Base-by-base conservation (phyloP, 35 echinoderm and acorn worm species). In the Hemicentrotus pulcherrimus region DNA sequence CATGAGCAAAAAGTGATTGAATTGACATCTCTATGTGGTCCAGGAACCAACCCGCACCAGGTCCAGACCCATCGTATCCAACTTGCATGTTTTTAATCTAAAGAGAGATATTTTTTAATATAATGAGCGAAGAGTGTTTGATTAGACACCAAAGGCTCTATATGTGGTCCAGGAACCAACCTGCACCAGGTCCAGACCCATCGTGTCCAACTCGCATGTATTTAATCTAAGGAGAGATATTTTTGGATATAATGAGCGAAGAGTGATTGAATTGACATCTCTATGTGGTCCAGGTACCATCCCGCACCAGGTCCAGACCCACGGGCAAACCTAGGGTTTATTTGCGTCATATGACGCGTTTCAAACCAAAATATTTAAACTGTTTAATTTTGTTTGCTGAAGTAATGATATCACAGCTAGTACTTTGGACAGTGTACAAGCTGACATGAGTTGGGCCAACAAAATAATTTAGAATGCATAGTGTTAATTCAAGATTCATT, bases 11-110 rank as follows among this genome's bases (percentile, higher is more conserved):
- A 15, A 4, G 60, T 65, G 13, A 65, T 65, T 65, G 5, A 5
- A 70, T 70, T 70, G 1, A 70, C 16, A 11, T 18, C 46, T 99
- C 98, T 0, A 99, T 52, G 11, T 91, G 95, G 92, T 99, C 98
- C 18, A 99, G 85, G 94, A 98, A 99, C 98, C 97, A 99, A 16
- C 98, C 98, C 0, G 98, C 98, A 1, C 98, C 98, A n/a, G 97
- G 97, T 14, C 97, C 96, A 88, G 96, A 96, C 18, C 98, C 98
- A 91, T 99, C 98, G 95, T 99, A 97, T 46, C 98, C 97, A 24
- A 99, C 95, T 28, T 94, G 89, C 24, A 99, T 92, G 95, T 99
- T 98, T 33, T 99, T 97, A 92, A 99, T 96, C 98, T 98, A 32
- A 70, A 24, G 61, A 70, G 5, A 70, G 16, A 70, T 70, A 70